These are phyloP conservation scores for Notoglanidium macrostoma DNA, from an alignment of 2,797 vertebrate genomes.

Conservation along the genomic window DNA sequence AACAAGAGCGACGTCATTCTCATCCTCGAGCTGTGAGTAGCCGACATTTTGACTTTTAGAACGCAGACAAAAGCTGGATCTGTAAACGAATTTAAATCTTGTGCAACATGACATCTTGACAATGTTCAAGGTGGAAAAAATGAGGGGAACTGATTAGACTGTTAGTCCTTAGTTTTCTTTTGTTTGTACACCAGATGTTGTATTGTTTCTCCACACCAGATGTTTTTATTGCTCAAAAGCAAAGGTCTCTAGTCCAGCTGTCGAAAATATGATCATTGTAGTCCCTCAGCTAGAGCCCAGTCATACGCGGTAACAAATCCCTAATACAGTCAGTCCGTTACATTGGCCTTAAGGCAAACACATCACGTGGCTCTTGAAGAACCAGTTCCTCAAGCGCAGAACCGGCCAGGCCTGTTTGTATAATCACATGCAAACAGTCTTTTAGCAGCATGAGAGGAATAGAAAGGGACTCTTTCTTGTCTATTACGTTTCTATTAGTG, in stretches of 20 bases:
- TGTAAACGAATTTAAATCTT: not conserved
- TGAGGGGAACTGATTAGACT: not conserved
- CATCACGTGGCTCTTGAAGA: constrained; percentile 28
- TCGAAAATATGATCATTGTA: not conserved
- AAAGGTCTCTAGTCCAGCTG: not conserved
- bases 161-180: not conserved
- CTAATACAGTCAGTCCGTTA: constrained; percentile 16
- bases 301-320: not conserved
- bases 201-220: constrained; percentile 9
- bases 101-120: not conserved
- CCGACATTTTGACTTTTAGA: not conserved
- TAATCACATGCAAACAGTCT: not conserved
- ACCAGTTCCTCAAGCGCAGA: constrained; percentile 34
- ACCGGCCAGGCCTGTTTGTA: constrained; percentile 43
- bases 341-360: constrained; percentile 37
- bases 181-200: constrained; percentile 1
- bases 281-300: not conserved
- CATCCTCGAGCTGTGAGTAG: constrained; percentile 97
- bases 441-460: constrained; percentile 7
- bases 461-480: constrained; percentile 22
- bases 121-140: not conserved
- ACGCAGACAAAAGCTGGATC: not conserved
- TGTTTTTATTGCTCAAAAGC: not conserved
- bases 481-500: not conserved
- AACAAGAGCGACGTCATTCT: constrained; percentile 96